phyloP scores from a whole-genome alignment of 2,888 invertebrate genomes.

The Lasioglossum pauxillum region DNA sequence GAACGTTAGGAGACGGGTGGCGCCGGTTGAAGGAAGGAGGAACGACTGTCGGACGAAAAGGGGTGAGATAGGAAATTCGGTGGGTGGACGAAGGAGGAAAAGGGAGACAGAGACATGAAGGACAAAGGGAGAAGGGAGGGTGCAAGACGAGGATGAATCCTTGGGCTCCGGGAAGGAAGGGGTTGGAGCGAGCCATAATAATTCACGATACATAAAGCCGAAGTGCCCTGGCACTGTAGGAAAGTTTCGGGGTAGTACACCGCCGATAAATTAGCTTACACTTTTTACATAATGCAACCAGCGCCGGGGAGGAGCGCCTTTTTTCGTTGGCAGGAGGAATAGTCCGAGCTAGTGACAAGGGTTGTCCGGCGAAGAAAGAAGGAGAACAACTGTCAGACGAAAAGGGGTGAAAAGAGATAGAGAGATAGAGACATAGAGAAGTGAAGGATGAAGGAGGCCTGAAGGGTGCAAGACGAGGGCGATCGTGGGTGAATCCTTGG shows the following conservation, averaged over 20 bases:
- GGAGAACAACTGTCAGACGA: not conserved
- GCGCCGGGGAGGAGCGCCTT: slow-evolving; percentile 46
- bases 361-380: slow-evolving; percentile 8
- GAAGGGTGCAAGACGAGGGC: not conserved
- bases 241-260: slow-evolving; percentile 66
- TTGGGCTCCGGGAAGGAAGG: slow-evolving; percentile 54
- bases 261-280: slow-evolving; percentile 81
- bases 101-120: not conserved
- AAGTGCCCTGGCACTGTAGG: slow-evolving; percentile 67
- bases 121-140: slow-evolving; percentile 3
- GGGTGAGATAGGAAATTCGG: not conserved
- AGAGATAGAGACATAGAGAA: slow-evolving; percentile 19
- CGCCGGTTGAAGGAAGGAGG: not conserved
- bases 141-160: slow-evolving; percentile 49
- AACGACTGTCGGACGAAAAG: slow-evolving; percentile 18
- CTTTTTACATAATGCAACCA: slow-evolving; percentile 73
- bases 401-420: not conserved
- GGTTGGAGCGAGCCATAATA: slow-evolving; percentile 73
- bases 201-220: slow-evolving; percentile 80
- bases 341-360: slow-evolving; percentile 15
- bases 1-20: not conserved
- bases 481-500: slow-evolving; percentile 58
- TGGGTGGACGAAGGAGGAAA: not conserved
- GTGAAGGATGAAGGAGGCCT: slow-evolving; percentile 6
- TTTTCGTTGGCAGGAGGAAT: slow-evolving; percentile 27